Conservation (phyloP, 1,140 invertebrate genomes). For the Copidosoma floridanum region DNA sequence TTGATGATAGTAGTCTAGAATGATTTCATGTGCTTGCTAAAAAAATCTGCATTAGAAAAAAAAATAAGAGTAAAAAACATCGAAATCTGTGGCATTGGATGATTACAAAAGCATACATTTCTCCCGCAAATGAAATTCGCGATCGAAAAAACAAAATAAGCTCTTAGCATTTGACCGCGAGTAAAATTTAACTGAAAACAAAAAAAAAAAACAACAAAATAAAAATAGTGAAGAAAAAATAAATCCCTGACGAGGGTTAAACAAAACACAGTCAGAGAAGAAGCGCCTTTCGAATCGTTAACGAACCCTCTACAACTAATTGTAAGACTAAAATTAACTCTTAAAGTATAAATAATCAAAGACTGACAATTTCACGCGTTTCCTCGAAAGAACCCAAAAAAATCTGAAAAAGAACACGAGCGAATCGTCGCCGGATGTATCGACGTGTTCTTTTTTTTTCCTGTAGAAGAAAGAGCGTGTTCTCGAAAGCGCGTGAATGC, state of each 20-base stretch:
- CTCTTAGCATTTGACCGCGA: too few species aligned
- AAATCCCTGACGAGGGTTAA: too few species aligned
- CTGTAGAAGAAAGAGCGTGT: slow-evolving; percentile 19
- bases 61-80: slow-evolving; percentile 38
- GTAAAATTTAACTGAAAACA: slow-evolving; percentile 23
- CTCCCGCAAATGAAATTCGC: slow-evolving; percentile 7
- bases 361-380: slow-evolving; percentile 57
- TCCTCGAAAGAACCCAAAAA: slow-evolving; percentile 33
- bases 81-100: slow-evolving; percentile 55
- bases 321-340: slow-evolving; percentile 30
- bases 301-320: slow-evolving; percentile 19
- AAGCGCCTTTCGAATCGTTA: slow-evolving; percentile 25
- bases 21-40: neutral
- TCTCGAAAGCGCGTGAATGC: slow-evolving; percentile 48
- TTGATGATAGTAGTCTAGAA: too few species aligned
- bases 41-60: slow-evolving; percentile 1
- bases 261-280: slow-evolving; percentile 11
- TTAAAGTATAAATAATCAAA: slow-evolving; percentile 49
- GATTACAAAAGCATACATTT: slow-evolving; percentile 43
- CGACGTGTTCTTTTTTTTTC: too few species aligned
- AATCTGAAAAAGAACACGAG: slow-evolving; percentile 31
- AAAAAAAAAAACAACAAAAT: slow-evolving; percentile 26
- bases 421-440: slow-evolving; percentile 21
- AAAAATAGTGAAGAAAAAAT: slow-evolving; percentile 21
- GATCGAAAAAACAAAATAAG: too few species aligned